These are phyloP conservation scores for Enteromius trimaculatus DNA, from an alignment of 2,797 vertebrate species.

Conservation along the genomic window DNA sequence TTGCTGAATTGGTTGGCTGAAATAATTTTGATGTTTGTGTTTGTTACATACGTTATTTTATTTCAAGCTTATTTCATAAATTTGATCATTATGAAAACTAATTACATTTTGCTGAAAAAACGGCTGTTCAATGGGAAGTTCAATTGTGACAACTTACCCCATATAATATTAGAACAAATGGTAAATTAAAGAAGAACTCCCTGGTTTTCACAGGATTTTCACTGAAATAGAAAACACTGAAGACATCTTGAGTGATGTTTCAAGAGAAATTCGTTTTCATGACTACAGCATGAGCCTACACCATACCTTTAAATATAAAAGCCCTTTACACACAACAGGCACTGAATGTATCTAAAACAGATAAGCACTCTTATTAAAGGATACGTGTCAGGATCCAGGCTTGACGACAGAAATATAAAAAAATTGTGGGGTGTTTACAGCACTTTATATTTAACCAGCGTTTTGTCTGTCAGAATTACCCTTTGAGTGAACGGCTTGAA, in stretches of 20 bases:
- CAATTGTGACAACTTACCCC: neutral
- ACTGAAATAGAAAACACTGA: conserved; percentile 4
- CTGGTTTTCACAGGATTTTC: neutral
- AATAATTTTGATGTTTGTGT: neutral
- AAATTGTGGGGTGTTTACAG: neutral
- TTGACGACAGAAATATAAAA: neutral
- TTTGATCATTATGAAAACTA: neutral
- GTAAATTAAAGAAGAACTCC: neutral
- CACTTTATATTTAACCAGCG: neutral
- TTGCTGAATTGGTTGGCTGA: neutral
- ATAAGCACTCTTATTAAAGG: conserved; percentile 1
- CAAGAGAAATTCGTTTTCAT: neutral
- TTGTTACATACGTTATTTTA: neutral
- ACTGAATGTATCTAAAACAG: neutral
- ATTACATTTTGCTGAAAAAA: neutral
- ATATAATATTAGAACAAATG: neutral
- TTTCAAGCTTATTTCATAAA: neutral
- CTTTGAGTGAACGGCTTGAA: conserved; percentile 8
- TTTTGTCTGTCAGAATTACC: neutral
- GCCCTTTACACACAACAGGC: neutral
- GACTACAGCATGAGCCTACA: neutral
- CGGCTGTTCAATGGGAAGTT: neutral
- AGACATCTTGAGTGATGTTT: neutral
- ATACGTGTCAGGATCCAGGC: neutral
- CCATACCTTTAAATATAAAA: conserved; percentile 26